These are phyloP conservation scores for Lophius americanus DNA, from an alignment of 2,797 vertebrate genomes.

Conservation along the genomic window DNA sequence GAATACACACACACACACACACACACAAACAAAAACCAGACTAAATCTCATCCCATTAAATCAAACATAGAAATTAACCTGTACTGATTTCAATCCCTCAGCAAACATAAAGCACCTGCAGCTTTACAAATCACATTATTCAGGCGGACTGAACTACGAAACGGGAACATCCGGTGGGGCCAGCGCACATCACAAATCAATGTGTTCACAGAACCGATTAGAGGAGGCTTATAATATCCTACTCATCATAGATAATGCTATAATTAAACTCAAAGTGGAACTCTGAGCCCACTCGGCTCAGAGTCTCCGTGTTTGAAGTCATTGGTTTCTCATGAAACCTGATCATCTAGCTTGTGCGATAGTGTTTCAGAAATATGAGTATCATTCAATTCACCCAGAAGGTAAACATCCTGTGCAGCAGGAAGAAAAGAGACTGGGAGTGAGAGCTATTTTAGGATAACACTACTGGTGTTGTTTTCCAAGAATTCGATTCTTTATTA, in stretches of 20 bases:
- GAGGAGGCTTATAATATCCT: conserved; percentile 19
- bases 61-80: conserved; percentile 19
- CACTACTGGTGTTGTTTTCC: not conserved
- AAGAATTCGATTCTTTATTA: not conserved
- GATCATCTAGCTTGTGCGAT: conserved; percentile 7
- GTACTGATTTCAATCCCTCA: conserved; percentile 32
- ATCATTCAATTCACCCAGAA: not conserved
- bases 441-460: not conserved
- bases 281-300: conserved; percentile 3
- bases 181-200: conserved; percentile 25
- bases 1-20: not conserved
- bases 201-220: conserved; percentile 36
- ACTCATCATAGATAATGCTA: not conserved
- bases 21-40: not conserved
- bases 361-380: not conserved
- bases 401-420: not conserved
- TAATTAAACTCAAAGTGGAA: conserved; percentile 49
- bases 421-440: not conserved
- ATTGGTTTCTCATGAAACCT: conserved; percentile 32
- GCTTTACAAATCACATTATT: conserved; percentile 37
- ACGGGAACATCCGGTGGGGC: conserved; percentile 28
- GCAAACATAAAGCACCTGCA: conserved; percentile 31
- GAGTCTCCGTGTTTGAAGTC: not conserved
- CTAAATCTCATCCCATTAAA: not conserved
- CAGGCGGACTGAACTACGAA: conserved; percentile 34